Evolutionary conservation across 2,888 invertebrate species (phyloP).

Genomic region (Sesia apiformis): DNA sequence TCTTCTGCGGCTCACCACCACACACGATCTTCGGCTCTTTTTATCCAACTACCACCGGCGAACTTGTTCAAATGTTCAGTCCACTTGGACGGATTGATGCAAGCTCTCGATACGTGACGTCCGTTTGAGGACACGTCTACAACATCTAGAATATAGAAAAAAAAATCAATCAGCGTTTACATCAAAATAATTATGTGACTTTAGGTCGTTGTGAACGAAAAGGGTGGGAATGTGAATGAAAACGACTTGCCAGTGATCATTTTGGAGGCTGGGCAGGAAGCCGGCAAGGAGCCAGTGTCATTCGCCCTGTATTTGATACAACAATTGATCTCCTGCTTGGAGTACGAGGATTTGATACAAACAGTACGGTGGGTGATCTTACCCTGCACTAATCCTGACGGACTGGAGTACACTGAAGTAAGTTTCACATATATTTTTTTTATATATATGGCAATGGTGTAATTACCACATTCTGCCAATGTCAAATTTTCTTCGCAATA

Average conservation of each 20-base stretch:
- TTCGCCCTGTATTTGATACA: conserved; percentile 46
- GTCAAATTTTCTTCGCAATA: no score
- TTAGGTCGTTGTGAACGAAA: neutral
- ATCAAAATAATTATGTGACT: neutral
- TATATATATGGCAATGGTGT: no score
- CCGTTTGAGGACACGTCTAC: no score
- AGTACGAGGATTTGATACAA: conserved; percentile 32
- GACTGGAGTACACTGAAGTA: conserved; percentile 32
- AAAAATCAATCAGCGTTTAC: no score
- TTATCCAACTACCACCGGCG: no score
- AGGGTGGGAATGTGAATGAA: neutral
- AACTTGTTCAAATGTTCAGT: no score
- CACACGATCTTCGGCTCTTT: no score
- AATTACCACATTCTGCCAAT: no score
- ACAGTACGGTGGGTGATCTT: conserved; percentile 48
- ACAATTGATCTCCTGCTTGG: conserved; percentile 48
- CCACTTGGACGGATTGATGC: no score
- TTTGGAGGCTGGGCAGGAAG: conserved; percentile 54
- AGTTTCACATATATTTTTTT: neutral
- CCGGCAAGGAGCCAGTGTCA: conserved; percentile 32
- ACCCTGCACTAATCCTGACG: conserved; percentile 55
- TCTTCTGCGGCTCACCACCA: no score
- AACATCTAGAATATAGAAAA: no score
- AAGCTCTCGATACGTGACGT: no score
- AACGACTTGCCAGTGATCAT: conserved; percentile 33